Conservation (phyloP, 2,888 invertebrate genomes). For the Diloba caeruleocephala region DNA sequence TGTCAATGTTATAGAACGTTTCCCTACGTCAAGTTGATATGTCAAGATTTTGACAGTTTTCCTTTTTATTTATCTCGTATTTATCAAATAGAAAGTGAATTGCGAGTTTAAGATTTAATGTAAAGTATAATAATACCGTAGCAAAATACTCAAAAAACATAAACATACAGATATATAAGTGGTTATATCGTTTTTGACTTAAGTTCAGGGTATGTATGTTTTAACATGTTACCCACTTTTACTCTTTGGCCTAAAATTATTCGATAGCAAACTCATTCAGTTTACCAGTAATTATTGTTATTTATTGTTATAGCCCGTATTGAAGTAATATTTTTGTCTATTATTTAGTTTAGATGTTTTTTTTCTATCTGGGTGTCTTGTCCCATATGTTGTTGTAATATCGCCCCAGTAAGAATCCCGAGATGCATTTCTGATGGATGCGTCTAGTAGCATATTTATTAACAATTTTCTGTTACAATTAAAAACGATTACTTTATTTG, state of each 20-base stretch:
- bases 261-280: constrained; percentile 40
- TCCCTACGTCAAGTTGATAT: constrained; percentile 55
- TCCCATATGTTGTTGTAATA: constrained; percentile 14
- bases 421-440: constrained; percentile 18
- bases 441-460: constrained; percentile 17
- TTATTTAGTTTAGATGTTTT: constrained; percentile 19
- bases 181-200: constrained; percentile 50
- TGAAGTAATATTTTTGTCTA: constrained; percentile 27
- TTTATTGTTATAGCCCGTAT: constrained; percentile 27
- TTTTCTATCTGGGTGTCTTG: constrained; percentile 8
- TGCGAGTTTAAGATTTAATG: constrained; percentile 40
- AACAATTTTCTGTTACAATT: constrained; percentile 17
- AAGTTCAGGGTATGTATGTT: constrained; percentile 70
- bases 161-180: constrained; percentile 28
- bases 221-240: constrained; percentile 69
- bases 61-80: constrained; percentile 63
- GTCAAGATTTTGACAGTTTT: constrained; percentile 69
- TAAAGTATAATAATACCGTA: constrained; percentile 16
- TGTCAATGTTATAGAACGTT: constrained; percentile 15
- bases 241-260: constrained; percentile 67
- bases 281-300: constrained; percentile 27
- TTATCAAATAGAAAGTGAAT: constrained; percentile 68
- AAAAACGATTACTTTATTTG: constrained; percentile 29
- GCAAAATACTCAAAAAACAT: constrained; percentile 18
- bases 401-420: background rate